Evolutionary conservation across 2,797 vertebrate species (phyloP).

Genomic region (Chaetophractus vellerosus): DNA sequence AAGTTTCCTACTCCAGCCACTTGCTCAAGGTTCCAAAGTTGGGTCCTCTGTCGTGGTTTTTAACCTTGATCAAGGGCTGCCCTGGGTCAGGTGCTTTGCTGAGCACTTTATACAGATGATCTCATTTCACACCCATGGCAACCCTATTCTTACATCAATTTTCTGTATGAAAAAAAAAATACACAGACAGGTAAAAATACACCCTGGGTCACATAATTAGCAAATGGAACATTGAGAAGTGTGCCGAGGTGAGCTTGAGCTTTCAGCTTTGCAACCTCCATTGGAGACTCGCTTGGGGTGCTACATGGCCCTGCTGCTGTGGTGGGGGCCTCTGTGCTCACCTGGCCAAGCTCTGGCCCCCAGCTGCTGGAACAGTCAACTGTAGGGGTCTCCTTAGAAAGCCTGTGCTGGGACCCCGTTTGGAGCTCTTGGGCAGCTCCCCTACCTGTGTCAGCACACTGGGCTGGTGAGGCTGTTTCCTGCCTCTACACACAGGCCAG

Average conservation of each 20-base stretch:
- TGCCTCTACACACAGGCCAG: neutral
- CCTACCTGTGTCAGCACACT: neutral
- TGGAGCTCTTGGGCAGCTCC: neutral
- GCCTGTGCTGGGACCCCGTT: neutral
- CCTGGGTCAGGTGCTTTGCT: neutral
- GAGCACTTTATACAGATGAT: neutral
- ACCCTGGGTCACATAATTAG: neutral
- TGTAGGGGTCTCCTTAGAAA: neutral
- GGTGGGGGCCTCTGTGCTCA: neutral
- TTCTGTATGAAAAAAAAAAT: neutral
- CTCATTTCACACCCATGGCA: neutral
- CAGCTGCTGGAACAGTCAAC: neutral
- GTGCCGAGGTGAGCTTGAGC: no score
- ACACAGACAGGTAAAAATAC: neutral
- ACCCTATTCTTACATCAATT: neutral
- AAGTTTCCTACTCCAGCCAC: neutral
- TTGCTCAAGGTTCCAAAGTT: neutral
- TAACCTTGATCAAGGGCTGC: rapidly evolving
- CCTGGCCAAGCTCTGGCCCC: neutral
- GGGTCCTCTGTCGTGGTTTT: neutral
- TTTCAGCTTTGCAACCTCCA: no score
- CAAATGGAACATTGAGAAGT: neutral
- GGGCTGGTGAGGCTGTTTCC: no score
- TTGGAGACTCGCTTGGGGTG: neutral
- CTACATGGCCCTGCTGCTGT: neutral